Evolutionary conservation across 2,888 invertebrate genomes (phyloP).

Genomic region (Catocala fraxini): DNA sequence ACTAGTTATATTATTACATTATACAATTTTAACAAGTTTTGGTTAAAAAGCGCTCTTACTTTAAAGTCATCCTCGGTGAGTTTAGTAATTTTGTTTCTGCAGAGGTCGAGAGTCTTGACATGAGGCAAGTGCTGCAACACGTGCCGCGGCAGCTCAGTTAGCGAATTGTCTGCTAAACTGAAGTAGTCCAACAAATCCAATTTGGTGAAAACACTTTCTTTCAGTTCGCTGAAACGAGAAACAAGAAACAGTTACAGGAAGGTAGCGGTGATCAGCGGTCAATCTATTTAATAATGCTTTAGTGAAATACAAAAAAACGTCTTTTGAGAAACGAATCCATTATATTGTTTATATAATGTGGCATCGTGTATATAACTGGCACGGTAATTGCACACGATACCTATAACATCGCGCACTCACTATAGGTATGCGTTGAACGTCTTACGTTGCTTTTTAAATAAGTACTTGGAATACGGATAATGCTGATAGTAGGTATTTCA

Average conservation of each 20-base stretch:
- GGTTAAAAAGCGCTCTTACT: slow-evolving; percentile 76
- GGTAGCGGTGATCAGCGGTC: background rate
- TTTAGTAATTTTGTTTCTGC: slow-evolving; percentile 92
- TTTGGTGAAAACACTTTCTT: slow-evolving; percentile 92
- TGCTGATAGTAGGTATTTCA: no score
- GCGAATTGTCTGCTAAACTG: slow-evolving; percentile 93
- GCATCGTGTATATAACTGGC: slow-evolving; percentile 21
- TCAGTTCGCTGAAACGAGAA: slow-evolving; percentile 89
- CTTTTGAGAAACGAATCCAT: no score
- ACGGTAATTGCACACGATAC: slow-evolving; percentile 37
- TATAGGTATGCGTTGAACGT: background rate
- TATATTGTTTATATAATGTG: slow-evolving; percentile 3
- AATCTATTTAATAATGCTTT: no score
- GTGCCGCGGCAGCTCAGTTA: slow-evolving; percentile 92
- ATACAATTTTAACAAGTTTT: no score
- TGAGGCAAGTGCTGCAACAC: slow-evolving; percentile 92
- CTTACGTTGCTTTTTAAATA: slow-evolving; percentile 3
- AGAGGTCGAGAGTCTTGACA: slow-evolving; percentile 93
- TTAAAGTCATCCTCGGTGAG: slow-evolving; percentile 92
- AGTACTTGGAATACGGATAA: no score
- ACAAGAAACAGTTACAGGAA: slow-evolving; percentile 13
- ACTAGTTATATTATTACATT: slow-evolving; percentile 28
- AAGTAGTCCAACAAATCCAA: slow-evolving; percentile 91
- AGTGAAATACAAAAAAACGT: background rate
- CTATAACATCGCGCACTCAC: background rate